A percentile compares a stretch with the other conserved stretches of the same genome.
Conservation (phyloP, 2,797 vertebrate genomes). For the Anabacerthia variegaticeps region DNA sequence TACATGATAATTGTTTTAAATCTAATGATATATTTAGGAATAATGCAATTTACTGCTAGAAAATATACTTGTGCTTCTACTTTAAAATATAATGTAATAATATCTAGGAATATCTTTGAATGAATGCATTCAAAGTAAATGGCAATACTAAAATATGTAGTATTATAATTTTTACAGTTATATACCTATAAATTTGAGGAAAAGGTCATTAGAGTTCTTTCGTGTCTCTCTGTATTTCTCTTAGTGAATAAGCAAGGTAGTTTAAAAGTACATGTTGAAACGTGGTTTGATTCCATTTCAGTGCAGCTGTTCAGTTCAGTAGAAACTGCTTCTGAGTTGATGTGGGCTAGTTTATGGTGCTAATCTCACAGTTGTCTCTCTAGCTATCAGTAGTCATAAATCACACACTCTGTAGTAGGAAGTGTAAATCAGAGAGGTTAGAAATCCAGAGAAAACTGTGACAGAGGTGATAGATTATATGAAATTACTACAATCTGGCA, state of each 20-base stretch:
- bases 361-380: slow-evolving; percentile 68
- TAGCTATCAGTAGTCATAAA: slow-evolving; percentile 61
- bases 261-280: slow-evolving; percentile 25
- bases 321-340: slow-evolving; percentile 41
- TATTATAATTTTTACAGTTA: background rate
- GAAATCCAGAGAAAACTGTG: slow-evolving; percentile 70
- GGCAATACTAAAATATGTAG: background rate
- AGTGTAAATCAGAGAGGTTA: slow-evolving; percentile 62
- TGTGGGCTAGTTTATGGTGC: slow-evolving; percentile 36
- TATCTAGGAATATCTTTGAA: background rate
- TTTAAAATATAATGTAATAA: background rate
- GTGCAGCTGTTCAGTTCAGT: slow-evolving; percentile 39
- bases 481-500: slow-evolving; percentile 66
- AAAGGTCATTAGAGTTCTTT: background rate
- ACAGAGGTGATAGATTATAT: slow-evolving; percentile 64
- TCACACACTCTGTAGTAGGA: slow-evolving; percentile 67
- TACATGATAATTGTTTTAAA: background rate
- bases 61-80: background rate
- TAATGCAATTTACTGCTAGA: background rate
- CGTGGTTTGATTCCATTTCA: slow-evolving; percentile 46
- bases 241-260: background rate
- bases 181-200: background rate
- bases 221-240: background rate
- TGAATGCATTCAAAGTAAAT: background rate
- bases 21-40: background rate